These are phyloP conservation scores for Oreochromis niloticus DNA, from an alignment of 2,113 vertebrate genomes.

Conservation along the genomic window DNA sequence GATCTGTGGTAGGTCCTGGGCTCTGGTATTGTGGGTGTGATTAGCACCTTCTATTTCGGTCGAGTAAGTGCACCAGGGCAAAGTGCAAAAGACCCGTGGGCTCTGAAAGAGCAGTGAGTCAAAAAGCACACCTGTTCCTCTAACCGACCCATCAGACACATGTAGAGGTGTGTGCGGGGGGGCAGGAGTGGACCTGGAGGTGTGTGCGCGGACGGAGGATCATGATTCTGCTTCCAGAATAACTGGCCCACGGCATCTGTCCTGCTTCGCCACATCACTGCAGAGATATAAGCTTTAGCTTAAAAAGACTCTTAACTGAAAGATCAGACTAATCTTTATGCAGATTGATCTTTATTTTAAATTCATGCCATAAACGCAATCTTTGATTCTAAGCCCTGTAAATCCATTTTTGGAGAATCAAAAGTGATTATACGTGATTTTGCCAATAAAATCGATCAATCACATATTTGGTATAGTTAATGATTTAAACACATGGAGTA, in stretches of 20 bases:
- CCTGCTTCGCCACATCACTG: background rate
- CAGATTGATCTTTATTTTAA: background rate
- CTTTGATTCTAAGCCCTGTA: background rate
- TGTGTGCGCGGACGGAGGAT: rapidly evolving
- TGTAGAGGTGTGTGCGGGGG: background rate
- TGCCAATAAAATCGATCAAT: background rate
- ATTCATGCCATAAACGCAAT: rapidly evolving
- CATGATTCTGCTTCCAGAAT: background rate
- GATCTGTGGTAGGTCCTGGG: background rate
- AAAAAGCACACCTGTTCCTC: background rate
- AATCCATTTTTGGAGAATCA: background rate
- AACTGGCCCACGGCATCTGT: rapidly evolving
- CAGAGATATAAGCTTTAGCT: background rate
- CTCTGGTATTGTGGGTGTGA: background rate
- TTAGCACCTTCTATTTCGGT: background rate
- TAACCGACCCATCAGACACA: background rate
- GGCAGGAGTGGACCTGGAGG: background rate
- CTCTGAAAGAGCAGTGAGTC: background rate
- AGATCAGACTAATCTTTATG: background rate
- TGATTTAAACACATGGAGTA: background rate
- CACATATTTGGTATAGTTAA: background rate
- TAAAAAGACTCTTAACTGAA: background rate
- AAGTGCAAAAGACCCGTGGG: background rate
- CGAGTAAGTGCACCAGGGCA: background rate
- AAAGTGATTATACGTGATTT: background rate